Evolutionary conservation across 2,797 vertebrate species (phyloP).

Genomic region (Acipenser ruthenus): DNA sequence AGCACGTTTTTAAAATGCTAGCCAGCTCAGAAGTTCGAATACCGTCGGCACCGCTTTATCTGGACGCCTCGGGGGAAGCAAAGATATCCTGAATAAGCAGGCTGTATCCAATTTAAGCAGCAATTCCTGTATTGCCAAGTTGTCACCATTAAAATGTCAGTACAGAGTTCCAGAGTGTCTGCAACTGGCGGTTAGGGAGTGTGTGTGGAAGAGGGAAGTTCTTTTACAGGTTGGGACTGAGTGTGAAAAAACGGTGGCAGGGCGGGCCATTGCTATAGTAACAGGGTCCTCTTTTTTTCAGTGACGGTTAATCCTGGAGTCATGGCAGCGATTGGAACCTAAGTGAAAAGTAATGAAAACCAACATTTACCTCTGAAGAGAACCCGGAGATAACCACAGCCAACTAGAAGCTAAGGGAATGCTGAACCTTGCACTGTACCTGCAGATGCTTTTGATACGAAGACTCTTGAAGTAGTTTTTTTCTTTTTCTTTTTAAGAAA

Average conservation of each 20-base stretch:
- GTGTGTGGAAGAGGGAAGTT: not conserved
- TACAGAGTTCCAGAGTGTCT: too few species aligned
- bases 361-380: slow-evolving; percentile 58
- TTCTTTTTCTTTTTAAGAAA: slow-evolving; percentile 26
- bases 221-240: not conserved
- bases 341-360: slow-evolving; percentile 36
- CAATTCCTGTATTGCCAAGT: too few species aligned
- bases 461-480: slow-evolving; percentile 47
- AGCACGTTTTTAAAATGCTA: too few species aligned
- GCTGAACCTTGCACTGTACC: slow-evolving; percentile 73
- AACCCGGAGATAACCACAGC: slow-evolving; percentile 50
- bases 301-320: slow-evolving; percentile 47
- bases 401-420: slow-evolving; percentile 62
- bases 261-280: not conserved
- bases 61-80: too few species aligned
- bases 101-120: too few species aligned
- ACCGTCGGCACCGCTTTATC: too few species aligned
- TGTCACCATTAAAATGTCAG: too few species aligned
- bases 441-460: slow-evolving; percentile 54
- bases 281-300: slow-evolving; percentile 27
- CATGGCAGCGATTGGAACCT: slow-evolving; percentile 63
- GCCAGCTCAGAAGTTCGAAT: too few species aligned
- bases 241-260: not conserved
- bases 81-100: too few species aligned
- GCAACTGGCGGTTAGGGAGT: too few species aligned